Evolutionary conservation across 1,140 invertebrate species (phyloP).

Genomic region (Drosophila tropicalis): DNA sequence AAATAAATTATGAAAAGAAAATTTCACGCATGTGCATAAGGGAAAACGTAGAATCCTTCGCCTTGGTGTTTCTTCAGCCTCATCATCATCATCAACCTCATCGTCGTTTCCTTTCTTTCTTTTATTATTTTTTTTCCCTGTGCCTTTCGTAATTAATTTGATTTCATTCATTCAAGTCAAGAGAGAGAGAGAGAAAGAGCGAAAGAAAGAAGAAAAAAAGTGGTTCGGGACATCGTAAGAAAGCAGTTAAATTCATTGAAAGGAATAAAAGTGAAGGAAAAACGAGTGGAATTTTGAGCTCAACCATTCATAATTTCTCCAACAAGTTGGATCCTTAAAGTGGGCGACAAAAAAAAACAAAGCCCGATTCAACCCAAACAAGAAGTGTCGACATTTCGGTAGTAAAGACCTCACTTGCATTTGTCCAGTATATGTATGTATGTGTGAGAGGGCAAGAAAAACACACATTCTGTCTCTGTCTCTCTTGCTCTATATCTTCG

Average conservation of each 20-base stretch:
- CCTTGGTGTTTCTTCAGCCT: slow-evolving; percentile 28
- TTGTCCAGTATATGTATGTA: slow-evolving; percentile 31
- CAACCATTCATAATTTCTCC: slow-evolving; percentile 57
- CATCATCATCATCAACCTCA: slow-evolving; percentile 18
- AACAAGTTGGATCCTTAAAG: slow-evolving; percentile 36
- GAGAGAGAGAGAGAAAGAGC: slow-evolving; percentile 30
- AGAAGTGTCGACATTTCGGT: slow-evolving; percentile 69
- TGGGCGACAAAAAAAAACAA: slow-evolving; percentile 44
- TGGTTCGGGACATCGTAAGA: not conserved
- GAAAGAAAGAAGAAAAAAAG: slow-evolving; percentile 30
- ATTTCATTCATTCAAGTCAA: slow-evolving; percentile 72
- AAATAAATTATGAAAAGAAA: slow-evolving; percentile 80
- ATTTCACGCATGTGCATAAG: slow-evolving; percentile 73
- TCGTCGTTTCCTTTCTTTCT: not conserved
- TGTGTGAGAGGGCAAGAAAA: slow-evolving; percentile 10
- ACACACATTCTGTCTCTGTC: slow-evolving; percentile 3
- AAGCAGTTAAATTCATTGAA: slow-evolving; percentile 42
- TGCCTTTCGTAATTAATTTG: slow-evolving; percentile 70
- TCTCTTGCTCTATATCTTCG: slow-evolving; percentile 24
- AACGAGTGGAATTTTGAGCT: slow-evolving; percentile 28
- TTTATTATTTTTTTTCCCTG: not conserved
- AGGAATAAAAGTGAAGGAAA: not conserved
- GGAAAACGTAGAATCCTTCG: slow-evolving; percentile 30
- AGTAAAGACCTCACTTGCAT: slow-evolving; percentile 76
- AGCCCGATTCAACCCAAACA: slow-evolving; percentile 16